phyloP scores from a whole-genome alignment of 2,113 vertebrate genomes.

The Himantopus leucocephalus region DNA sequence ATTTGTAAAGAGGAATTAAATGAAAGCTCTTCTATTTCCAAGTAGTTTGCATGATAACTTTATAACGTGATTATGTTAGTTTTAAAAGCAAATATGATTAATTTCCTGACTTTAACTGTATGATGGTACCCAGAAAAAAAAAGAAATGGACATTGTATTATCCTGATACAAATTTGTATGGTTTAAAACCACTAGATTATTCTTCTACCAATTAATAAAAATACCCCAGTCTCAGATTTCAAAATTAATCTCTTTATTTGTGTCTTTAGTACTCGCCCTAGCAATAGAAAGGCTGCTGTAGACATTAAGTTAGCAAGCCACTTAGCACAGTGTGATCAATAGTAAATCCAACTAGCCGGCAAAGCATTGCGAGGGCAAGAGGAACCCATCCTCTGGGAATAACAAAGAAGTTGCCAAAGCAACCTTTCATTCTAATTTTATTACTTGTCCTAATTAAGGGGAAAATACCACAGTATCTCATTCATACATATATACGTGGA shows the following conservation, averaged over 20 bases:
- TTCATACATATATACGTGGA: rapidly evolving
- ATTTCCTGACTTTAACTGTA: background rate
- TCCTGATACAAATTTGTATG: background rate
- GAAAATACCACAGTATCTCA: background rate
- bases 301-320: background rate
- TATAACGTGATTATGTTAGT: background rate
- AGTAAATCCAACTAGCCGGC: background rate
- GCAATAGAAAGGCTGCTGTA: background rate
- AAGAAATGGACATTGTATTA: background rate
- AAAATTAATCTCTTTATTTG: background rate
- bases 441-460: background rate
- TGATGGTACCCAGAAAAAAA: background rate
- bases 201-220: background rate
- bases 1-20: background rate
- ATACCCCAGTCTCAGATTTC: background rate
- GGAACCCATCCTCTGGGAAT: background rate
- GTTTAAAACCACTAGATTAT: background rate
- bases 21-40: background rate
- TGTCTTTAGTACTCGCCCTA: background rate
- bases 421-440: background rate
- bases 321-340: background rate
- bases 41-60: background rate
- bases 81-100: background rate
- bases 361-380: background rate
- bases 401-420: background rate